Conservation (phyloP, 1,140 invertebrate species). For the Penaeus indicus region DNA sequence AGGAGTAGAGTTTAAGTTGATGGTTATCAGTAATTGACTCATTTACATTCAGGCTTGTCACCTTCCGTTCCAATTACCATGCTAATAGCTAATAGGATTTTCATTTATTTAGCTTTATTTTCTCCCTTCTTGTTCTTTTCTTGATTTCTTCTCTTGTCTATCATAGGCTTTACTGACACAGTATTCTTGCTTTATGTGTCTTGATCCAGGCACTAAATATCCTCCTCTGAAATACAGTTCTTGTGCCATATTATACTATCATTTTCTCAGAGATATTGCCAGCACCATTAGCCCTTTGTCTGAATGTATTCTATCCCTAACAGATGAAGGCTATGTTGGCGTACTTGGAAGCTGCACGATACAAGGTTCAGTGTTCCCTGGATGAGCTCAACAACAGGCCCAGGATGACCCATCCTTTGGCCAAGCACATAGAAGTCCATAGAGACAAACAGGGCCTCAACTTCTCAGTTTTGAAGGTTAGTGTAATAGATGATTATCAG, state of each 20-base stretch:
- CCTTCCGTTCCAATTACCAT: too few relatives aligned
- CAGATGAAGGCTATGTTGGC: constrained; percentile 93
- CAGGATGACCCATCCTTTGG: constrained; percentile 83
- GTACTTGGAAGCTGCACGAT: constrained; percentile 90
- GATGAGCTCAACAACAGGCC: constrained; percentile 84
- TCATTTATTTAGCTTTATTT: too few relatives aligned
- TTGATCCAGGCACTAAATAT: too few relatives aligned
- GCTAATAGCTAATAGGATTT: too few relatives aligned
- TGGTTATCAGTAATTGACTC: not conserved
- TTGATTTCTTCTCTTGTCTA: too few relatives aligned
- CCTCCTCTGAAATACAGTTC: too few relatives aligned
- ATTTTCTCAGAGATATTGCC: not conserved
- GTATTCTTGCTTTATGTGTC: not conserved
- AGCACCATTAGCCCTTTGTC: not conserved
- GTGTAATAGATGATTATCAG: not conserved
- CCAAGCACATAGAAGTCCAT: constrained; percentile 86
- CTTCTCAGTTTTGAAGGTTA: constrained; percentile 86
- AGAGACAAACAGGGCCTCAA: constrained; percentile 91
- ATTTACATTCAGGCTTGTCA: too few relatives aligned
- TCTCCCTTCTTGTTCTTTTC: too few relatives aligned
- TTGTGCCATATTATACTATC: constrained; percentile 11
- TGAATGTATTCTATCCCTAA: constrained; percentile 66
- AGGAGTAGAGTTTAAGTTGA: constrained; percentile 14
- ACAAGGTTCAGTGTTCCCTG: constrained; percentile 86
- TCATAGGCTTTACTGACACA: too few relatives aligned